A percentile compares a stretch with the other conserved stretches of the same genome.
These are phyloP conservation scores for Neogale vison DNA, from an alignment of 2,113 vertebrate genomes.

Conservation along the genomic window DNA sequence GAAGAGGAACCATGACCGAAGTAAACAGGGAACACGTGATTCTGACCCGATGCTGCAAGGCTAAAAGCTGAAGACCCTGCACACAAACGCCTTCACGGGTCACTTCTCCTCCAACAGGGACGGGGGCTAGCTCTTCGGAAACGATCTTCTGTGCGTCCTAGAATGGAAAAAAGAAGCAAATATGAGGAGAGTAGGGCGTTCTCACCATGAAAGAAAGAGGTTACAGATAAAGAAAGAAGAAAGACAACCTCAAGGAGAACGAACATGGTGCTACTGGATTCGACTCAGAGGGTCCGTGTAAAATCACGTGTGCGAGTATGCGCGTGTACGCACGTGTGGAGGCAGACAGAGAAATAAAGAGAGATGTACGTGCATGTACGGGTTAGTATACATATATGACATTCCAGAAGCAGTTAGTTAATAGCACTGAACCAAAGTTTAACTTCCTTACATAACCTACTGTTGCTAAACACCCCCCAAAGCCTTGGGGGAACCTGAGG, in stretches of 20 bases:
- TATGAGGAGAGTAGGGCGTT: not conserved
- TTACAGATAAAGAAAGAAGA: not conserved
- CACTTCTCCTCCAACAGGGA: not conserved
- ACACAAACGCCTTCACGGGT: not conserved
- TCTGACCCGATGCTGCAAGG: not conserved
- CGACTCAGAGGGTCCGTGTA: not conserved
- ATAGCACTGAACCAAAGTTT: not conserved
- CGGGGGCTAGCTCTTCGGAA: not conserved
- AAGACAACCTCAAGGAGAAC: not conserved
- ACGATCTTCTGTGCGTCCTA: not conserved
- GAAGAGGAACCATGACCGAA: not conserved
- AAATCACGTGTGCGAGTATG: not conserved
- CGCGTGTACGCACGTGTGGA: accelerated
- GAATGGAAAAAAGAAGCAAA: not conserved
- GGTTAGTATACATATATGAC: not conserved
- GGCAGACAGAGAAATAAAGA: not conserved
- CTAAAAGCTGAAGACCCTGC: not conserved
- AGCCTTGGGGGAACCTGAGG: not conserved
- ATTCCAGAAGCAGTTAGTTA: not conserved
- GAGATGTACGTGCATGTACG: accelerated
- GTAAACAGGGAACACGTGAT: not conserved
- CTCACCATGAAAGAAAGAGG: not conserved
- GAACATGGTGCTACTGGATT: not conserved
- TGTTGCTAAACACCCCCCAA: not conserved
- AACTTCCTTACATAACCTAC: not conserved